Evolutionary conservation across 1,140 invertebrate genomes (phyloP).

Genomic region (Drosophila mauritiana): DNA sequence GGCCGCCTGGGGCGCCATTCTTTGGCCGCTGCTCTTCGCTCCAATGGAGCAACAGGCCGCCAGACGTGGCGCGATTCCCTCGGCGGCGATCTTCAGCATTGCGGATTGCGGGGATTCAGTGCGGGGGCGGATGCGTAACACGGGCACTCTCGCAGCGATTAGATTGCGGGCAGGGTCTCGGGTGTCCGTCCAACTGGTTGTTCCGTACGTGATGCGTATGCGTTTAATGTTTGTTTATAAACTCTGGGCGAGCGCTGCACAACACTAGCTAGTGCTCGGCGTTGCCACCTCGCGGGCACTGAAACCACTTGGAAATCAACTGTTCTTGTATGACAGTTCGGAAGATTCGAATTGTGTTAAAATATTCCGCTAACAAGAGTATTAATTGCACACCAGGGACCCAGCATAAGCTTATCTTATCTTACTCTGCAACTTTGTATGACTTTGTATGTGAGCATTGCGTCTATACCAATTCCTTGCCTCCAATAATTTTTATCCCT

Average conservation of each 20-base stretch:
- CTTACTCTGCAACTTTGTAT: too few relatives aligned
- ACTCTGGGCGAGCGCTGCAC: constrained; percentile 1
- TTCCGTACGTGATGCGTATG: constrained; percentile 9
- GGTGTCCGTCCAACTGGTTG: constrained; percentile 19
- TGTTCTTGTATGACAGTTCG: too few relatives aligned
- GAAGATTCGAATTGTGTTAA: too few relatives aligned
- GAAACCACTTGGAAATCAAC: not conserved
- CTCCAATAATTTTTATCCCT: too few relatives aligned
- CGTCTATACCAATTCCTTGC: too few relatives aligned
- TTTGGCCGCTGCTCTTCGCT: constrained; percentile 55
- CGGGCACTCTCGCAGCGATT: constrained; percentile 10
- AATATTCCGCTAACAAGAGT: too few relatives aligned
- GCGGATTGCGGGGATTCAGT: not conserved
- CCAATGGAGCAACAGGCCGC: constrained; percentile 59
- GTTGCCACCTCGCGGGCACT: constrained; percentile 7
- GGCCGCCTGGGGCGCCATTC: constrained; percentile 50
- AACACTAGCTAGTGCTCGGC: not conserved
- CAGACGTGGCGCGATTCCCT: constrained; percentile 68
- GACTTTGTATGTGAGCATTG: too few relatives aligned
- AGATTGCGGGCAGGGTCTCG: constrained; percentile 4
- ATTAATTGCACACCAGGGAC: too few relatives aligned
- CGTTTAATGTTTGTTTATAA: constrained; percentile 48
- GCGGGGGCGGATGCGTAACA: not conserved
- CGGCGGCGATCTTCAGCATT: constrained; percentile 77
- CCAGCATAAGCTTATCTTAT: too few relatives aligned